These are phyloP conservation scores for Tricholaema leucomelas DNA, from an alignment of 2,113 vertebrate species.

Conservation along the genomic window DNA sequence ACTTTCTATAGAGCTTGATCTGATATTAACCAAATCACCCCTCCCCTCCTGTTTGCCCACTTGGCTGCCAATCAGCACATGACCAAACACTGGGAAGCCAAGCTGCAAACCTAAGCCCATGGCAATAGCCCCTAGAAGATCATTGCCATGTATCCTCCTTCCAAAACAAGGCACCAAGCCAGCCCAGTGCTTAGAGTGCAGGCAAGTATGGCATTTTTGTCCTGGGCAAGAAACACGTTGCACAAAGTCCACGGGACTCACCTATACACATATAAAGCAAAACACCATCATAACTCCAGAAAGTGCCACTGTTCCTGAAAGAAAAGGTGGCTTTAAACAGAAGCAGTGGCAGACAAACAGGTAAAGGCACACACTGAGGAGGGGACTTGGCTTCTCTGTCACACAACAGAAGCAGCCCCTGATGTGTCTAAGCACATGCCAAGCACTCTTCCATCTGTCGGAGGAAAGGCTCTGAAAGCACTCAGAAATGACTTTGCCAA, in stretches of 20 bases:
- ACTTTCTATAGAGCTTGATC: conserved; percentile 19
- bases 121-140: neutral
- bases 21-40: conserved; percentile 3
- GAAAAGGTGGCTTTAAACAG: neutral
- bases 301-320: neutral
- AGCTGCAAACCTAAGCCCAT: neutral
- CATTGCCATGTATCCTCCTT: neutral
- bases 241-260: neutral
- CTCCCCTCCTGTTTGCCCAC: conserved; percentile 27
- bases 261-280: accelerated
- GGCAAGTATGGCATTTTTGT: neutral
- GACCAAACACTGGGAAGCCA: conserved; percentile 19
- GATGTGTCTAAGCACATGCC: neutral
- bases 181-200: neutral
- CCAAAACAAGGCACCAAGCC: neutral
- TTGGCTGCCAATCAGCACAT: conserved; percentile 21
- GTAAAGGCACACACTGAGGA: neutral
- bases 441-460: neutral
- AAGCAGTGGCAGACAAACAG: neutral
- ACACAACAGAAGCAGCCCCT: neutral
- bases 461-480: neutral
- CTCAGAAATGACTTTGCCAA: neutral
- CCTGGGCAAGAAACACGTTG: neutral
- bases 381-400: neutral
- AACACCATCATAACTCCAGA: neutral